Evolutionary conservation across 2,888 invertebrate species (phyloP).

Genomic region (Pegoplata infirma): DNA sequence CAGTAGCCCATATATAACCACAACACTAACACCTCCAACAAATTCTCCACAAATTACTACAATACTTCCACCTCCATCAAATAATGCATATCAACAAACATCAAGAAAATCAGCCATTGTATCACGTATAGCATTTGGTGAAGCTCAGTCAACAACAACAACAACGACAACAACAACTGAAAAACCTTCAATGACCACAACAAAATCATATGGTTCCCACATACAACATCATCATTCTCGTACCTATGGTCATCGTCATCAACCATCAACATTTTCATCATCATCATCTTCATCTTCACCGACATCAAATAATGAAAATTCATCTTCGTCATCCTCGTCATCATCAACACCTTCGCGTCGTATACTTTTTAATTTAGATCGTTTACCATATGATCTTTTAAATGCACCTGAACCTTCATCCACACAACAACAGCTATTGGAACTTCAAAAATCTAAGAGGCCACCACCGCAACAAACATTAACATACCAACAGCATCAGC

Average conservation of each 20-base stretch:
- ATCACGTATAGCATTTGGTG: slow-evolving; percentile 75
- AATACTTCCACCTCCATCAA: slow-evolving; percentile 5
- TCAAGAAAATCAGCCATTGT: slow-evolving; percentile 74
- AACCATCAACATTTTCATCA: slow-evolving; percentile 61
- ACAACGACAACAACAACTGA: slow-evolving; percentile 37
- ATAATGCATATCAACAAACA: slow-evolving; percentile 68
- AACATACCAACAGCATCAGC: slow-evolving; percentile 58
- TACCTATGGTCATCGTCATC: slow-evolving; percentile 65
- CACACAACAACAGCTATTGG: slow-evolving; percentile 68
- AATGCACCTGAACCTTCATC: slow-evolving; percentile 74
- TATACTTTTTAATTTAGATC: slow-evolving; percentile 77
- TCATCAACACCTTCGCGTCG: slow-evolving; percentile 69
- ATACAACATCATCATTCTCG: slow-evolving; percentile 61
- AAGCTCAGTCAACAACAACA: slow-evolving; percentile 67
- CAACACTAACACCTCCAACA: slow-evolving; percentile 56
- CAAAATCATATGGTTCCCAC: slow-evolving; percentile 52
- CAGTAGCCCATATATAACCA: slow-evolving; percentile 37
- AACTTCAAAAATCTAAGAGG: slow-evolving; percentile 62
- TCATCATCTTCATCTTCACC: slow-evolving; percentile 67
- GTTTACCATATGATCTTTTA: slow-evolving; percentile 77
- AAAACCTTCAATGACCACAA: slow-evolving; percentile 33
- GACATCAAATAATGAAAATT: slow-evolving; percentile 47
- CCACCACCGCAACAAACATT: slow-evolving; percentile 53
- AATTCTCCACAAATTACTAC: slow-evolving; percentile 22
- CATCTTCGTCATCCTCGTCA: slow-evolving; percentile 53